phyloP scores from a whole-genome alignment of 35 echinoderm and acorn worm genomes.

The Apostichopus californicus region DNA sequence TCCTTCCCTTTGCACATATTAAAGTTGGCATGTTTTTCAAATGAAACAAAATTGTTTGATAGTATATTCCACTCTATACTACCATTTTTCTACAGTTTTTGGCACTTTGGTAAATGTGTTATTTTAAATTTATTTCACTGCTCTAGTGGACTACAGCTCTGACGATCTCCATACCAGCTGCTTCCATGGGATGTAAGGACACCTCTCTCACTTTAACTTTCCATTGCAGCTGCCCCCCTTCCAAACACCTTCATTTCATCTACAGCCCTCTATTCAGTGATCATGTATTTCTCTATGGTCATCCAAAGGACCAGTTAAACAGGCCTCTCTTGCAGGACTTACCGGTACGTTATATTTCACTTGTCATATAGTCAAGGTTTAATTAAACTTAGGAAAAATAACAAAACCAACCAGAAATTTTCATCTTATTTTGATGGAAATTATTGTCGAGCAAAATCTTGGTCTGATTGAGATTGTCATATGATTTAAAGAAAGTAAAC shows the following conservation, averaged over 20 bases:
- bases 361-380: neutral
- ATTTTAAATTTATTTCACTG: neutral
- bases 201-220: constrained; percentile 75
- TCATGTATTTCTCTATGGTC: constrained; percentile 70
- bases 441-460: too few relatives aligned
- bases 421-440: too few relatives aligned
- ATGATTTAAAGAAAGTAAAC: too few relatives aligned
- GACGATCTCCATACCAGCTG: constrained; percentile 66
- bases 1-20: too few relatives aligned
- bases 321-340: constrained; percentile 68
- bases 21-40: too few relatives aligned
- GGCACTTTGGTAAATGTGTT: too few relatives aligned
- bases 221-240: constrained; percentile 77
- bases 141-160: constrained; percentile 70
- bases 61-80: too few relatives aligned
- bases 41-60: too few relatives aligned
- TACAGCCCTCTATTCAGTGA: constrained; percentile 66
- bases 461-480: too few relatives aligned
- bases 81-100: too few relatives aligned
- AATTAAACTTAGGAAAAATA: too few relatives aligned
- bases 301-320: constrained; percentile 68
- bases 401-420: too few relatives aligned
- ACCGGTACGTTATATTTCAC: constrained; percentile 53
- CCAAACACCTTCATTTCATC: constrained; percentile 78
- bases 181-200: constrained; percentile 73